Evolutionary conservation across 2,113 vertebrate species (phyloP).

Genomic region (Megaceryle torquata): DNA sequence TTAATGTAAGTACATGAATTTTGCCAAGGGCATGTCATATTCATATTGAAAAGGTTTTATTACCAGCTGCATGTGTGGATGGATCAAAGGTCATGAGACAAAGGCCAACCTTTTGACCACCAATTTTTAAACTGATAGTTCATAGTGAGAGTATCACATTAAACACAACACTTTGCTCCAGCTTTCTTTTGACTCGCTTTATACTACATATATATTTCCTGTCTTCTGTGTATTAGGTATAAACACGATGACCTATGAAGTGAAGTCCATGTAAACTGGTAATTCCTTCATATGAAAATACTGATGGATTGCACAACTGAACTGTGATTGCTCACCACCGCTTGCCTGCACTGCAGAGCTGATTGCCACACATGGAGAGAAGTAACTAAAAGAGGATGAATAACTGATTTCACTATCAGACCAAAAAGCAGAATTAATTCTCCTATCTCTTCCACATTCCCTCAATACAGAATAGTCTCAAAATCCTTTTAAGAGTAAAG

Average conservation of each 20-base stretch:
- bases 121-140: not conserved
- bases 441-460: not conserved
- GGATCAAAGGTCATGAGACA: not conserved
- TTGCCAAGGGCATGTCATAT: not conserved
- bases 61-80: not conserved
- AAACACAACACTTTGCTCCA: not conserved
- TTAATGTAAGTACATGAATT: not conserved
- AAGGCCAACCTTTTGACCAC: not conserved
- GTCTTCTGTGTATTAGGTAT: not conserved
- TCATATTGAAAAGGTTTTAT: slow-evolving; percentile 5
- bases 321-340: not conserved
- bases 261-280: not conserved
- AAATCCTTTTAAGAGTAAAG: not conserved
- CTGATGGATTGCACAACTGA: not conserved
- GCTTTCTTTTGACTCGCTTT: not conserved
- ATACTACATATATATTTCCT: fast-evolving
- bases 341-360: not conserved
- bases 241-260: not conserved
- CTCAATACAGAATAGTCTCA: not conserved
- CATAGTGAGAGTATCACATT: not conserved
- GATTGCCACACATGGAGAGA: not conserved
- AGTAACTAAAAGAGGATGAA: not conserved
- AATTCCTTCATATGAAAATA: not conserved
- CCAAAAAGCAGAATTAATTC: not conserved
- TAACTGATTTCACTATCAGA: not conserved